A percentile compares a stretch with the other conserved stretches of the same genome.
phyloP scores from a whole-genome alignment of 1,140 invertebrate species.

The Chironomus tepperi region DNA sequence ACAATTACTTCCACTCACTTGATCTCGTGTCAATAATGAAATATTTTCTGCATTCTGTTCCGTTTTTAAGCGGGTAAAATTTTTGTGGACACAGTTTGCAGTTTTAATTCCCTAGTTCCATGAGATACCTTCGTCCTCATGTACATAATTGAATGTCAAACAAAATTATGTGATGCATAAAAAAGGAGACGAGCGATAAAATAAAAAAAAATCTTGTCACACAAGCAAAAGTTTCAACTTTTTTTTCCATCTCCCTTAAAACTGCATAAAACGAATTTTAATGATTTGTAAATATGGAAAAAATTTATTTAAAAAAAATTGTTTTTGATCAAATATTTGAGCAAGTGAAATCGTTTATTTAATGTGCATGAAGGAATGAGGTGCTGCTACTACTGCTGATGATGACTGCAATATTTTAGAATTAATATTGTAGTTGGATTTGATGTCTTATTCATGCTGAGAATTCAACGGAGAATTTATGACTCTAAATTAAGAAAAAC shows the following conservation, averaged over 20 bases:
- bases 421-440: too few relatives aligned
- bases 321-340: conserved; percentile 22
- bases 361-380: neutral
- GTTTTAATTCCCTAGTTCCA: neutral
- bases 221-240: neutral
- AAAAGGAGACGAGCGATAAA: neutral
- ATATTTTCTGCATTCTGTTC: neutral
- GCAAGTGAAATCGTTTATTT: neutral
- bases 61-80: too few relatives aligned
- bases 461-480: too few relatives aligned
- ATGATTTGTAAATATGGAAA: conserved; percentile 18
- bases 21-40: neutral
- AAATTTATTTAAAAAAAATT: neutral
- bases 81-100: neutral
- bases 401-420: too few relatives aligned
- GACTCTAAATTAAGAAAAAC: too few relatives aligned
- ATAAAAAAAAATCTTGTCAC: neutral
- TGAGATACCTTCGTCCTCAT: neutral
- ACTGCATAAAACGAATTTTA: conserved; percentile 17
- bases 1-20: neutral
- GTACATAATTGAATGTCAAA: conserved; percentile 8
- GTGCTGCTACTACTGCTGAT: too few relatives aligned
- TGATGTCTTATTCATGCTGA: too few relatives aligned
- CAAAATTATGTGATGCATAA: neutral
- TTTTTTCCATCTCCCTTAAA: neutral